These are phyloP conservation scores for Passer montanus DNA, from an alignment of 2,113 vertebrate genomes.

Conservation along the genomic window DNA sequence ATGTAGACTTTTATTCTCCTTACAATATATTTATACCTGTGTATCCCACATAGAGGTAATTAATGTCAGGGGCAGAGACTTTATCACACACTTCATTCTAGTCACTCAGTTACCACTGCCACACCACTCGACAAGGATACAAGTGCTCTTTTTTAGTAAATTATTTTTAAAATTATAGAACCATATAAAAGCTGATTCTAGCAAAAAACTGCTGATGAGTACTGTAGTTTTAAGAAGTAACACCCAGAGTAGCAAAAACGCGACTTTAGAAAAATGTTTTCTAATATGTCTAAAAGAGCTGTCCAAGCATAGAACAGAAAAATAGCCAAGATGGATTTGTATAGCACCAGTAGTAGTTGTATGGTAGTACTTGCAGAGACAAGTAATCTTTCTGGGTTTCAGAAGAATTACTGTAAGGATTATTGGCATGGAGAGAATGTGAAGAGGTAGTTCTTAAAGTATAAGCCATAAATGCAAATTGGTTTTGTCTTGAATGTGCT, in stretches of 20 bases:
- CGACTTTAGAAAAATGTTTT: neutral
- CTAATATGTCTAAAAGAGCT: neutral
- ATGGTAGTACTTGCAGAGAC: neutral
- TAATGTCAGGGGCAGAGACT: neutral
- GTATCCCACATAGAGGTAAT: neutral
- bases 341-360: neutral
- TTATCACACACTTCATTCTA: neutral
- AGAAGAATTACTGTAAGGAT: neutral
- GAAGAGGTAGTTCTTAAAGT: neutral
- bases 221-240: neutral
- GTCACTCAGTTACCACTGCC: neutral
- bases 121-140: neutral
- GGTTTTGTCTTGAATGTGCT: neutral
- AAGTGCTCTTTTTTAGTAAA: neutral
- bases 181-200: neutral
- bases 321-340: neutral
- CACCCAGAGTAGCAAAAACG: neutral
- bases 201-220: neutral
- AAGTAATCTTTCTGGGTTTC: neutral
- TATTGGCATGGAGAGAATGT: neutral
- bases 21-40: neutral
- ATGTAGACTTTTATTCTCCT: neutral
- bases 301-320: neutral
- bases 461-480: neutral
- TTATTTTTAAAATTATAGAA: neutral